These are phyloP conservation scores for Pseudochromis fuscus DNA, from an alignment of 2,797 vertebrate species.

Conservation along the genomic window DNA sequence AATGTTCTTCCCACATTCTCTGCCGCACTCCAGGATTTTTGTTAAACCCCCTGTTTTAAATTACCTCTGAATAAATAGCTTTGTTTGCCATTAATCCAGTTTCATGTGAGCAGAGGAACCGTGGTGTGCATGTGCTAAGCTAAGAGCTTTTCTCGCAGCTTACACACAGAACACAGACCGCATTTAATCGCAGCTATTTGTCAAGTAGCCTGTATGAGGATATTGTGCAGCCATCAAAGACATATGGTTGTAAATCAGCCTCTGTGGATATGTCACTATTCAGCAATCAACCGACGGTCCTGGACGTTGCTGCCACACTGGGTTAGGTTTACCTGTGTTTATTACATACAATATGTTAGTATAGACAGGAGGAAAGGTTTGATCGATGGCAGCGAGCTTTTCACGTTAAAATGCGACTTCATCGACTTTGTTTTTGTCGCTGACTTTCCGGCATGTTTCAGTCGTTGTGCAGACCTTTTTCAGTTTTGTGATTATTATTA, in stretches of 20 bases:
- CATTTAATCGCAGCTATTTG: conserved; percentile 77
- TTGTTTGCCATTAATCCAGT: conserved; percentile 86
- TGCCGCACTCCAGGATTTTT: conserved; percentile 76
- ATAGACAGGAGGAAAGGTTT: not conserved
- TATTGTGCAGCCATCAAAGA: conserved; percentile 57
- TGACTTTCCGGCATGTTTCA: not conserved
- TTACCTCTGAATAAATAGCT: conserved; percentile 84
- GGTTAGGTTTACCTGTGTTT: conserved; percentile 4
- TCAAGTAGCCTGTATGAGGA: conserved; percentile 66
- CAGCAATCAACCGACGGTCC: conserved; percentile 5
- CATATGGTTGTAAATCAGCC: conserved; percentile 54
- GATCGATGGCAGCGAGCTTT: not conserved
- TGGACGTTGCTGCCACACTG: conserved; percentile 11
- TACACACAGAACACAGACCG: conserved; percentile 71
- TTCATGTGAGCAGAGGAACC: conserved; percentile 79
- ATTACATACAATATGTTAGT: conserved; percentile 3
- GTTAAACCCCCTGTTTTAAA: conserved; percentile 82
- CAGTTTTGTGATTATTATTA: too few species aligned
- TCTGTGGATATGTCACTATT: conserved; percentile 36
- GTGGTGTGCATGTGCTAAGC: conserved; percentile 71
- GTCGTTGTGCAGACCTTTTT: not conserved
- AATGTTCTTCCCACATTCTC: conserved; percentile 83
- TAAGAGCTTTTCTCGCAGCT: conserved; percentile 77
- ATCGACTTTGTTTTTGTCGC: not conserved
- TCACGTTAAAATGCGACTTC: not conserved